Conservation (phyloP, 2,113 vertebrate species). For the Cebus imitator region DNA sequence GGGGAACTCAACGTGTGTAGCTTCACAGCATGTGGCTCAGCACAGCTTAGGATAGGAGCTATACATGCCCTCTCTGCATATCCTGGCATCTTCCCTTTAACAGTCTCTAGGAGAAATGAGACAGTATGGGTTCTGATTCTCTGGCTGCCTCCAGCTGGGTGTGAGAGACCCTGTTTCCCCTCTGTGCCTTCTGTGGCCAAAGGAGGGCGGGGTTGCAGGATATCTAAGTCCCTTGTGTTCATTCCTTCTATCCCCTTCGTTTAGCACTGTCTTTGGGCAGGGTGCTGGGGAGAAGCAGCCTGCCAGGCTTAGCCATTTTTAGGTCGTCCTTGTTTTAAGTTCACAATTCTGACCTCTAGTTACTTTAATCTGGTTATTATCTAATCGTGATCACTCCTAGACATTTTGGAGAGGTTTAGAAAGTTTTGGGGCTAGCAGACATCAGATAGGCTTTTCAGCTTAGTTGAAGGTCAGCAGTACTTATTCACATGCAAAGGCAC, state of each 20-base stretch:
- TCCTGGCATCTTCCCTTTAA: not conserved
- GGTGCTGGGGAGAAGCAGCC: not conserved
- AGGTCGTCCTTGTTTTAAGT: not conserved
- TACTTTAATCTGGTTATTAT: not conserved
- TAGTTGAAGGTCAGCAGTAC: not conserved
- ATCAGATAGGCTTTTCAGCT: not conserved
- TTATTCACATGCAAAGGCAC: not conserved
- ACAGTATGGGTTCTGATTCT: not conserved
- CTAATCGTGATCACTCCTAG: not conserved
- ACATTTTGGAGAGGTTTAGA: not conserved
- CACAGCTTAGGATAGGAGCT: not conserved
- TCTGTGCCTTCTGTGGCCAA: not conserved
- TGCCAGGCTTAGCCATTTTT: not conserved
- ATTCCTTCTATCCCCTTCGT: not conserved
- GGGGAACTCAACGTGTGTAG: not conserved
- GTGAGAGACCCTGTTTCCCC: not conserved
- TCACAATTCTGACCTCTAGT: not conserved
- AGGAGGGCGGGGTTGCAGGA: not conserved
- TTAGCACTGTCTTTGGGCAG: not conserved
- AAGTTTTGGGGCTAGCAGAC: not conserved
- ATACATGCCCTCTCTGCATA: accelerated
- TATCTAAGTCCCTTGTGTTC: not conserved
- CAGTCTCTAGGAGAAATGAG: not conserved
- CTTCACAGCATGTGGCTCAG: not conserved
- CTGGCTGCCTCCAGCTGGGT: not conserved